These are phyloP conservation scores for Harmothoe impar DNA, from an alignment of 2,888 invertebrate genomes.

Conservation along the genomic window DNA sequence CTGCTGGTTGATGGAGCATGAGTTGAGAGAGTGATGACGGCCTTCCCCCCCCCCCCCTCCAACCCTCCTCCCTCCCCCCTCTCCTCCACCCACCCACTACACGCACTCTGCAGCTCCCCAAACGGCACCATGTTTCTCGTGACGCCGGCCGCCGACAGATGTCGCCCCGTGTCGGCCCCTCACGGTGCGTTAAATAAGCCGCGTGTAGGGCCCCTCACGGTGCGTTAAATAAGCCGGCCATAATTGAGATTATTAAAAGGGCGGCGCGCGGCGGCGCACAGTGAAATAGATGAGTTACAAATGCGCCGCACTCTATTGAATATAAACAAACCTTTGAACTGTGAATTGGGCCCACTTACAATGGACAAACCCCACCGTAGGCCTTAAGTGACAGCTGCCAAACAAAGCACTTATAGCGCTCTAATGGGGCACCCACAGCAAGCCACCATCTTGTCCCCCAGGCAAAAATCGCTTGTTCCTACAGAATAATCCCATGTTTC, in stretches of 20 bases:
- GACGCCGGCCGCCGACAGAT: neutral
- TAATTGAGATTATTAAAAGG: conserved; percentile 55
- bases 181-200: no score
- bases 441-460: no score
- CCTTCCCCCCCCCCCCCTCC: neutral
- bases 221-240: neutral
- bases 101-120: neutral
- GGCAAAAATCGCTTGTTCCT: no score
- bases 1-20: neutral
- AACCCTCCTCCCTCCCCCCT: neutral
- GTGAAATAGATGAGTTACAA: conserved; percentile 40
- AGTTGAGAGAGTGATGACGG: neutral
- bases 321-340: conserved; percentile 26
- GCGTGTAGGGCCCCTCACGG: no score
- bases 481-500: no score
- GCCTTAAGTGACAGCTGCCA: no score
- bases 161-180: neutral
- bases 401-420: no score
- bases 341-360: neutral
- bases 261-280: neutral
- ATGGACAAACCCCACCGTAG: no score
- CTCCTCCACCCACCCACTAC: neutral
- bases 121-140: neutral
- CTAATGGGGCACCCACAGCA: no score
- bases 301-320: conserved; percentile 7